Base-by-base conservation (phyloP, 2,113 vertebrate species). In the Myiozetetes cayanensis region DNA sequence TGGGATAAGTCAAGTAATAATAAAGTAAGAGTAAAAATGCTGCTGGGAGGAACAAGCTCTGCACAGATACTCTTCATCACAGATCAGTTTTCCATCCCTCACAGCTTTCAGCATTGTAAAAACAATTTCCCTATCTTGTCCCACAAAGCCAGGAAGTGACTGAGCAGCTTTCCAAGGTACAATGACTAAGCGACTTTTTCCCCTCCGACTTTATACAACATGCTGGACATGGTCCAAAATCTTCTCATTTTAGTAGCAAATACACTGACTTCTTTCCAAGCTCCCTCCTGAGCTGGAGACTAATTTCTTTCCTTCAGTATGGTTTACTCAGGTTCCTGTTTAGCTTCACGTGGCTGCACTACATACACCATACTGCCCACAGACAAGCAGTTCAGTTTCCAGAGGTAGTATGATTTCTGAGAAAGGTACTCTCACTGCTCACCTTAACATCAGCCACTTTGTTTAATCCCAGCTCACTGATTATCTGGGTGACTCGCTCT, bases 401-500 rank as follows among this genome's bases (percentile, higher is more conserved):
- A 81, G 49, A 78, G 22, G 35, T 2, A 39, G 6, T 2, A 78
- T 6, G 19, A 47, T 75, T 87, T 84, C 73, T 75, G 17, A 73
- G 27, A 66, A 65, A 22, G 12, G 5, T 52, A 27, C 43, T 77
- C 27, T 81, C 10, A 7, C 33, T 84, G 33, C 93, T 96, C 83
- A 97, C 93, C 80, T 95, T 96, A 20, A 90, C 47, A 86, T 97
- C 78, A 37, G 89, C 95, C 67, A 95, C 94, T 85, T 95, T 94
- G 87, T 25, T 96, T 65, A 97, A 92, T 41, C 92, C 96, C 75
- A 97, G 90, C 65, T 97, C 93, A 7, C 35, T 71, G 81, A 96
- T 95, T 52, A 94, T 95, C 90, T 96, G 96, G 4, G 93, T 78
- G 80, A 97, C 95, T 41, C 96, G 83, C n/a, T 97, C 92, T 55